phyloP scores from a whole-genome alignment of 2,888 invertebrate genomes.

The Tipula unca region DNA sequence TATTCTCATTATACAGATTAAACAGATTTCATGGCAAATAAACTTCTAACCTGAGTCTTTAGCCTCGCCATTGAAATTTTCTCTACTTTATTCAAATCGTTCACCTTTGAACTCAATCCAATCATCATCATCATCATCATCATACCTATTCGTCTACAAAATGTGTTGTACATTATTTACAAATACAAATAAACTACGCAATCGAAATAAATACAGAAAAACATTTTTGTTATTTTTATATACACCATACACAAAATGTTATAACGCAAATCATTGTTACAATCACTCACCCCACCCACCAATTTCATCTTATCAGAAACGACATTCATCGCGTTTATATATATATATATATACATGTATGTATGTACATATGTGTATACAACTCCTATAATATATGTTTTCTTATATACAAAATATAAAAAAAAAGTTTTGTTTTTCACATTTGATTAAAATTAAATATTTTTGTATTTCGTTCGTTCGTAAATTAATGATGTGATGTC shows the following conservation, averaged over 20 bases:
- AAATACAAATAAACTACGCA: not conserved
- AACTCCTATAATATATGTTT: too few species aligned
- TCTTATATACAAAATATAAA: not conserved
- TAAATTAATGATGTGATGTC: not conserved
- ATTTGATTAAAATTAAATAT: not conserved
- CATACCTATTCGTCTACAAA: conserved; percentile 14
- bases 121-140: not conserved
- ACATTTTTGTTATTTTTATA: not conserved
- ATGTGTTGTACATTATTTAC: not conserved
- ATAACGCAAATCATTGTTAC: not conserved
- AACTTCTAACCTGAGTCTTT: not conserved
- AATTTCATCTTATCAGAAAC: conserved; percentile 4
- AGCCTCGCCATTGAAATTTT: not conserved
- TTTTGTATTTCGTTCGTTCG: not conserved
- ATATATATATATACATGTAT: not conserved
- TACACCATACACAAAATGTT: not conserved
- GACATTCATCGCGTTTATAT: not conserved
- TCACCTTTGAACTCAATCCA: not conserved
- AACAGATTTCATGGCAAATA: not conserved
- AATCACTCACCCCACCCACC: conserved; percentile 1
- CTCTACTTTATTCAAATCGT: not conserved
- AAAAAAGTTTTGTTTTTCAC: not conserved
- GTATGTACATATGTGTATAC: too few species aligned
- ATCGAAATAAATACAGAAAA: not conserved
- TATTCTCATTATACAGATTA: not conserved